Conservation (phyloP, 2,113 vertebrate genomes). For the Tylochromis polylepis region DNA sequence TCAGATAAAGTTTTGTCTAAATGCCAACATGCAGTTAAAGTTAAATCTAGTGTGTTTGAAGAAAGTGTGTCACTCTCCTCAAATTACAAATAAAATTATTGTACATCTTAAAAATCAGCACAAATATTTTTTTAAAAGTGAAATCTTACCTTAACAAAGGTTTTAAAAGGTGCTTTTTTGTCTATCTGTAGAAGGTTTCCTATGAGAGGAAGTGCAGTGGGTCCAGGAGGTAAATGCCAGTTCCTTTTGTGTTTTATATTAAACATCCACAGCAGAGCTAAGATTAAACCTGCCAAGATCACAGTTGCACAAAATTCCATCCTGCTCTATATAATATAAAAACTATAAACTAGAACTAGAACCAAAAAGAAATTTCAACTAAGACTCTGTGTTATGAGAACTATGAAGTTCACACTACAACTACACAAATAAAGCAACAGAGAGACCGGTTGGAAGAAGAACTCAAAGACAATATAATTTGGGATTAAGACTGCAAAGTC, state of each 20-base stretch:
- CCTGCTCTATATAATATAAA: not conserved
- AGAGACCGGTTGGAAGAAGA: too few relatives aligned
- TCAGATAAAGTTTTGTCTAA: not conserved
- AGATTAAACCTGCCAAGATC: constrained; percentile 28
- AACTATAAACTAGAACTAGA: too few relatives aligned
- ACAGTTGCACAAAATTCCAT: constrained; percentile 54
- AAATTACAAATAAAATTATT: accelerated
- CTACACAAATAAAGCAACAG: too few relatives aligned
- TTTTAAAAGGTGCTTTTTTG: constrained; percentile 56
- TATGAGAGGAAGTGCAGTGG: constrained; percentile 54
- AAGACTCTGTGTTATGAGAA: too few relatives aligned
- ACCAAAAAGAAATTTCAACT: too few relatives aligned
- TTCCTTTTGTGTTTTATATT: not conserved
- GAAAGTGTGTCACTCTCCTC: not conserved
- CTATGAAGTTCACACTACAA: too few relatives aligned
- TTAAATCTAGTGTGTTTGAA: not conserved
- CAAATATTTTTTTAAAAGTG: not conserved
- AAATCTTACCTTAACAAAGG: constrained; percentile 54
- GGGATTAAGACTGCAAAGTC: too few relatives aligned
- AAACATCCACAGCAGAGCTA: constrained; percentile 41
- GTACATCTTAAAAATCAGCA: not conserved
- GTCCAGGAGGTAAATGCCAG: constrained; percentile 63
- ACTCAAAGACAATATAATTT: too few relatives aligned
- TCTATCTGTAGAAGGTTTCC: constrained; percentile 63
- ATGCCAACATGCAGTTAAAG: not conserved